phyloP scores from a whole-genome alignment of 2,888 invertebrate species.

The Teleogryllus oceanicus region DNA sequence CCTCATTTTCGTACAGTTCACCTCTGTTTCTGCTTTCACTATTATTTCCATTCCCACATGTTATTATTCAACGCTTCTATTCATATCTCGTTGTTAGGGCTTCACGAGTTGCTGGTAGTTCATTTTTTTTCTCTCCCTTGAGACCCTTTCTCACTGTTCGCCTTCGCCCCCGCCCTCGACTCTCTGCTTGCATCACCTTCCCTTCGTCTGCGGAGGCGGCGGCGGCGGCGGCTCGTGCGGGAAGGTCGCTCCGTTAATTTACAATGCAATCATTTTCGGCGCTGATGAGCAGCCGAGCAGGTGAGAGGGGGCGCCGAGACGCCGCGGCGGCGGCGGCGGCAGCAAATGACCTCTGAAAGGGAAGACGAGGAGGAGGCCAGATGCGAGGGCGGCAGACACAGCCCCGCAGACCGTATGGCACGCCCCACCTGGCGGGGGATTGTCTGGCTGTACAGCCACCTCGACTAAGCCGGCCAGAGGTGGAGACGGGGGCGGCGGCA shows the following conservation, averaged over 20 bases:
- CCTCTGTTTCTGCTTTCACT: no score
- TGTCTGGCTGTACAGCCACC: background rate
- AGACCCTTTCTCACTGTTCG: background rate
- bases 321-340: background rate
- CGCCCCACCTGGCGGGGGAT: constrained; percentile 18
- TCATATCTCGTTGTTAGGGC: no score
- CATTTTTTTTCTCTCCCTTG: no score
- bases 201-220: background rate
- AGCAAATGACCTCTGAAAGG: constrained; percentile 12
- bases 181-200: background rate
- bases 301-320: background rate
- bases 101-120: no score
- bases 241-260: background rate
- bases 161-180: background rate
- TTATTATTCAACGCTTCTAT: no score
- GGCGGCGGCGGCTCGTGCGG: background rate
- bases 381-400: background rate
- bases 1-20: no score
- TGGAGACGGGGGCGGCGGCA: background rate
- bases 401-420: constrained; percentile 10
- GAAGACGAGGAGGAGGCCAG: background rate
- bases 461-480: background rate
- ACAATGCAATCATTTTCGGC: constrained; percentile 3
- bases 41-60: no score
- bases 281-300: background rate